Conservation (phyloP, 2,113 vertebrate species). For the Picathartes gymnocephalus region DNA sequence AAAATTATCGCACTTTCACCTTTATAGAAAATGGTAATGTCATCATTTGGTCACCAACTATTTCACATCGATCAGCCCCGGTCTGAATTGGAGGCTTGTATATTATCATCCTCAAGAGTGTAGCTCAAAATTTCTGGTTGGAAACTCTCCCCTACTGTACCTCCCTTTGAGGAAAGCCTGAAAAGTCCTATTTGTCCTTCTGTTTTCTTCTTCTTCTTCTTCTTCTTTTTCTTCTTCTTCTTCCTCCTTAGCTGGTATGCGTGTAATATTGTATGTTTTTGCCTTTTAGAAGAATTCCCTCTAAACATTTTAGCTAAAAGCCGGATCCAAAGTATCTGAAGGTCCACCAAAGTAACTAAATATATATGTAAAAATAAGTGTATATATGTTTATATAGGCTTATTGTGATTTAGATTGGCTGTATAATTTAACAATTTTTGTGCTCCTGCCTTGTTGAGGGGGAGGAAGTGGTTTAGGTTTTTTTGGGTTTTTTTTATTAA, state of each 20-base stretch:
- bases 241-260: not conserved
- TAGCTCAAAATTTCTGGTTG: not conserved
- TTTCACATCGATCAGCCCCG: not conserved
- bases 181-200: not conserved
- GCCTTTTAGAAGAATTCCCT: not conserved
- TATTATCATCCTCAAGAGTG: not conserved
- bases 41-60: not conserved
- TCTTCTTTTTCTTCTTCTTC: not conserved
- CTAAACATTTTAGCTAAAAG: not conserved
- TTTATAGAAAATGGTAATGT: not conserved
- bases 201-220: not conserved
- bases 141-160: not conserved
- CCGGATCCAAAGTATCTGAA: not conserved
- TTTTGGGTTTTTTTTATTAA: not conserved
- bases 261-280: not conserved
- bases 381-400: not conserved
- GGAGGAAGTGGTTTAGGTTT: too few relatives aligned
- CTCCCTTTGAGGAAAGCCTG: not conserved
- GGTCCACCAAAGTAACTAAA: not conserved
- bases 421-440: not conserved
- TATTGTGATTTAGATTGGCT: not conserved
- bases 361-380: not conserved
- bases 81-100: not conserved
- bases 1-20: not conserved
- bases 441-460: not conserved